Evolutionary conservation across 2,888 invertebrate species (phyloP), one percentile per base, ranked within the genome.

Genomic region (Morinoia aosen): DNA sequence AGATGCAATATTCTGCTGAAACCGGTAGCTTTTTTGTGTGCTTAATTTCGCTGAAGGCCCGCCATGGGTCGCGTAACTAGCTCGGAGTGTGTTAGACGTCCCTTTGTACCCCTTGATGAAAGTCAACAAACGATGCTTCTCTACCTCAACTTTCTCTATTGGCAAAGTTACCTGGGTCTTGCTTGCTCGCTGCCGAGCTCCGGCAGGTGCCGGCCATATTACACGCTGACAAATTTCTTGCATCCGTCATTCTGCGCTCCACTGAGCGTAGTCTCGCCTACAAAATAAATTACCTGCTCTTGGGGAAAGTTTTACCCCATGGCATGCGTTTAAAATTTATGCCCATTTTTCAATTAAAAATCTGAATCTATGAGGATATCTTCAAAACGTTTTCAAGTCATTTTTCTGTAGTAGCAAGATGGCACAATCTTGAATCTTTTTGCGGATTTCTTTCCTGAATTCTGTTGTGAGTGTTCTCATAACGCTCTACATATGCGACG

Each of bases 241-340:
- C 33, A 33, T 76, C 76, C 76, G 76, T 76, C 76, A 76, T 76
- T 76, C 76, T 76, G 76, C 76, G 76, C 76, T 76, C 76, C 76
- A 76, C 0, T 76, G 76, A 76, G 7, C 76, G 25, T 10, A 16
- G 76, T 33, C 76, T 33, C 10, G 25, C 8, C 76, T 76, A 16
- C 8, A 33, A 76, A 76, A 76, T 76, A 76, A 76, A 76, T 76
- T 76, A 76, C 76, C 76, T 76, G 76, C 76, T 76, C 61, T 12
- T 16, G 25, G 76, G 76, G 25, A 76, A 33, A 76, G 33, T 76
- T 76, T 76, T 8, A 76, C 12, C 19, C 25, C 76, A 33, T 33
- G 33, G 2, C 76, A 33, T 16, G 8, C 8, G 33, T 76, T 76
- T 33, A 76, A 76, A 76, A 76, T 76, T 33, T 76, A 76, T 76